A percentile compares a stretch with the other conserved stretches of the same genome.
These are phyloP conservation scores for Eremophila alpestris DNA, from an alignment of 2,797 vertebrate species.

Conservation along the genomic window DNA sequence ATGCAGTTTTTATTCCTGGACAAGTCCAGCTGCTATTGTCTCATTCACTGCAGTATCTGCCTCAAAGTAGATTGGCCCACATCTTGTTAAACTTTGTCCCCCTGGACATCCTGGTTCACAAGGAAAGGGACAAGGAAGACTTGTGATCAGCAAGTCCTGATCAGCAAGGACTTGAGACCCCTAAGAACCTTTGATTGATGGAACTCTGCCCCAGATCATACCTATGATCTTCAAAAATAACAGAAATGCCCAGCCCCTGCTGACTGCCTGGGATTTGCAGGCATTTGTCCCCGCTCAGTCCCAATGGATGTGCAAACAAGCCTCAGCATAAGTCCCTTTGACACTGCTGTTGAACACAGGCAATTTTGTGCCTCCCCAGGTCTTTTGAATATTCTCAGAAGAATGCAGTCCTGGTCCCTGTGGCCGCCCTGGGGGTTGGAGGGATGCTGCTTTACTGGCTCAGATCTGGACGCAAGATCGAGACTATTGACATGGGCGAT, in stretches of 20 bases:
- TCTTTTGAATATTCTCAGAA: slow-evolving; percentile 60
- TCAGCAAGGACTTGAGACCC: background rate
- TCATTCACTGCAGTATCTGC: background rate
- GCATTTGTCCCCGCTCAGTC: background rate
- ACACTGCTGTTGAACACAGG: background rate
- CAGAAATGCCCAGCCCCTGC: background rate
- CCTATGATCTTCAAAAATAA: background rate
- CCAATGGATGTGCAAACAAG: background rate
- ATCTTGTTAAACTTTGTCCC: background rate
- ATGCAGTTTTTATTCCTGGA: background rate
- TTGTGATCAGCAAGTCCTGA: background rate
- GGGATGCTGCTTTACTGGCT: slow-evolving; percentile 78
- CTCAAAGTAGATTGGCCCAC: background rate
- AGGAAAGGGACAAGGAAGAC: background rate
- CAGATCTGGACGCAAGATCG: slow-evolving; percentile 58
- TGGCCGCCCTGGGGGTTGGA: slow-evolving; percentile 66
- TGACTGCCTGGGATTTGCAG: background rate
- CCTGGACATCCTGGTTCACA: background rate
- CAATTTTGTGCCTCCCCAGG: slow-evolving; percentile 7
- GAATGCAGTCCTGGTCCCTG: slow-evolving; percentile 67
- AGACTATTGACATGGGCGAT: slow-evolving; percentile 80
- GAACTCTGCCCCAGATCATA: background rate
- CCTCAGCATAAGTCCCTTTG: background rate
- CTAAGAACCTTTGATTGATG: background rate
- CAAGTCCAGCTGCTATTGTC: background rate